Percentiles rank a stretch among this genome's conserved stretches.
phyloP scores from a whole-genome alignment of 1,140 invertebrate genomes.

The Chelonus insularis region DNA sequence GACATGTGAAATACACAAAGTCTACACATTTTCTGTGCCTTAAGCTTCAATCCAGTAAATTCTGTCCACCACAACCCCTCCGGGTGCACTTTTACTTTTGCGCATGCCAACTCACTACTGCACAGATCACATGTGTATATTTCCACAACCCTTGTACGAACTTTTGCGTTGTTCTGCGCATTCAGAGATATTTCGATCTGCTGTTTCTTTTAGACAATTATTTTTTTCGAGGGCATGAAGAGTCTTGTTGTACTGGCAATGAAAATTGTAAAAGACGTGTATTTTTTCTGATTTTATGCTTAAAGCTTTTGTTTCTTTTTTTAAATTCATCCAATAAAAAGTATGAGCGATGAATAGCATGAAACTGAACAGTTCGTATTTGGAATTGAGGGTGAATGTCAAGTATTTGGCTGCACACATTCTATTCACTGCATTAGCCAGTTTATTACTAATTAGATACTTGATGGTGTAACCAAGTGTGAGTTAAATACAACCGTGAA shows the following conservation, averaged over 20 bases:
- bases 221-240: background rate
- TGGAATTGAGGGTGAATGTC: too few relatives aligned
- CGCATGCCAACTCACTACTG: background rate
- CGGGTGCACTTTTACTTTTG: background rate
- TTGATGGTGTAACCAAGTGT: background rate
- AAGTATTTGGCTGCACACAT: background rate
- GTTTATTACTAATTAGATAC: background rate
- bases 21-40: conserved; percentile 1
- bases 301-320: too few relatives aligned
- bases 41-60: conserved; percentile 7
- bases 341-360: too few relatives aligned
- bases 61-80: background rate
- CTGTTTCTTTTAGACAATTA: background rate
- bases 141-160: conserved; percentile 4
- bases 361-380: too few relatives aligned
- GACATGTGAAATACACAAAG: background rate
- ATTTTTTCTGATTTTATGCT: too few relatives aligned
- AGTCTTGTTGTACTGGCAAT: too few relatives aligned
- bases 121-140: background rate
- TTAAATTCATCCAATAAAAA: too few relatives aligned
- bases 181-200: conserved; percentile 8
- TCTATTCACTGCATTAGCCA: background rate
- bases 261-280: too few relatives aligned
- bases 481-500: background rate
- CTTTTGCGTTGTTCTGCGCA: conserved; percentile 5